These are phyloP conservation scores for Tonatia bakeri DNA, from an alignment of 2,113 vertebrate genomes.

Conservation along the genomic window DNA sequence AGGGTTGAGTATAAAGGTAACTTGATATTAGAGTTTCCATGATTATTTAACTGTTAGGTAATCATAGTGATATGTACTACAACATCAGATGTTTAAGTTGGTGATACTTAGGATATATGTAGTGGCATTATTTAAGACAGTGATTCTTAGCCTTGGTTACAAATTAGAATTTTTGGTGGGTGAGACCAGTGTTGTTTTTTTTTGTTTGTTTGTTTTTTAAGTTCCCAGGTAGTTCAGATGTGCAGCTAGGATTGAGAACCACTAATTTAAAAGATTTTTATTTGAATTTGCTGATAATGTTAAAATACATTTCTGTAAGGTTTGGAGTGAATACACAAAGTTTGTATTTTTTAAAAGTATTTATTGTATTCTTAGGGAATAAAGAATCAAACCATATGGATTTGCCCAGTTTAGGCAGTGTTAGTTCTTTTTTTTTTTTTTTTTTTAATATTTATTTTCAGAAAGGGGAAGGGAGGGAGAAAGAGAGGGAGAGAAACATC, in stretches of 20 bases:
- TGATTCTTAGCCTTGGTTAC: constrained; percentile 21
- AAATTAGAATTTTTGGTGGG: constrained; percentile 17
- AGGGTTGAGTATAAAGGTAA: not conserved
- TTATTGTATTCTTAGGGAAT: not conserved
- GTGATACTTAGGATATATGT: not conserved
- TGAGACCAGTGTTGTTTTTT: not conserved
- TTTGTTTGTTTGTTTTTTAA: not conserved
- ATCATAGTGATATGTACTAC: not conserved
- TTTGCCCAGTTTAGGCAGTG: not conserved
- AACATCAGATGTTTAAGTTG: not conserved
- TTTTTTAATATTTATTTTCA: too few relatives aligned
- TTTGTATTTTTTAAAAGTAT: not conserved
- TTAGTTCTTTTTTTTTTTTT: not conserved
- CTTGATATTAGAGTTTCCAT: not conserved
- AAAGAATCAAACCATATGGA: not conserved
- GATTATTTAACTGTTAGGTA: not conserved
- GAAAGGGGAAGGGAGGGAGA: too few relatives aligned
- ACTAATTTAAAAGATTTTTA: constrained; percentile 6
- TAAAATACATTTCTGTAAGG: constrained; percentile 18
- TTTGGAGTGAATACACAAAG: not conserved
- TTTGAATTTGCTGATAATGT: constrained; percentile 14
- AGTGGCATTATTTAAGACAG: not conserved
- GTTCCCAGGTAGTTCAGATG: not conserved
- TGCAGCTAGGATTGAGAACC: not conserved
- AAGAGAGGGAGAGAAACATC: too few relatives aligned